Conservation (phyloP, 35 echinoderm and acorn worm genomes). For the Hemicentrotus pulcherrimus region DNA sequence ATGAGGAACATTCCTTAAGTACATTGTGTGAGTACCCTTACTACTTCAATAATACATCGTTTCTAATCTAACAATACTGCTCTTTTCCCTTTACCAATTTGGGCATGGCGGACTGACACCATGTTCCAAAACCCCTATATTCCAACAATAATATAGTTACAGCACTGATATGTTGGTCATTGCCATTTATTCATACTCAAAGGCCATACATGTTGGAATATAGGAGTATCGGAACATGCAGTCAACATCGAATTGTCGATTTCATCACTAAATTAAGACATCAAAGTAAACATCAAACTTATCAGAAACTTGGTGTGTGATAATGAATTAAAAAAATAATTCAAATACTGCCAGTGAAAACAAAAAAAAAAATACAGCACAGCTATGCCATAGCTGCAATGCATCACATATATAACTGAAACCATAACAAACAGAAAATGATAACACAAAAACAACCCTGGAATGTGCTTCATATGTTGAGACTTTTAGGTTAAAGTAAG, state of each 20-base stretch:
- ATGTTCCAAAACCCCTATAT: background rate
- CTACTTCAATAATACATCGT: no score
- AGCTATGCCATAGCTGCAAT: background rate
- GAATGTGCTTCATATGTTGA: background rate
- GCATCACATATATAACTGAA: background rate
- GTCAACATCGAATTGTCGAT: background rate
- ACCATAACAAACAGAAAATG: background rate
- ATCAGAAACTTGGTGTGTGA: background rate
- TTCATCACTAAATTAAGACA: background rate
- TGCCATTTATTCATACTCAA: background rate
- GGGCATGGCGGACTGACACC: no score
- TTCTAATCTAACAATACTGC: no score
- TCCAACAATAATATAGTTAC: background rate
- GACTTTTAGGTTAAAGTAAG: no score
- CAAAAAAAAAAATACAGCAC: slow-evolving; percentile 4
- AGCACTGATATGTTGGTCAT: background rate
- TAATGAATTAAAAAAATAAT: background rate
- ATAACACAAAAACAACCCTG: background rate
- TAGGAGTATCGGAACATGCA: background rate
- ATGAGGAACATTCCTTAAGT: no score
- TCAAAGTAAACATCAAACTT: background rate
- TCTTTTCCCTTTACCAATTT: no score
- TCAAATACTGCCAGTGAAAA: background rate
- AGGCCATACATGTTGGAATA: background rate
- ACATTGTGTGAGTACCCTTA: no score